Base-by-base conservation (phyloP, 2,797 vertebrate genomes). In the Ctenochaetus hawaiiensis region DNA sequence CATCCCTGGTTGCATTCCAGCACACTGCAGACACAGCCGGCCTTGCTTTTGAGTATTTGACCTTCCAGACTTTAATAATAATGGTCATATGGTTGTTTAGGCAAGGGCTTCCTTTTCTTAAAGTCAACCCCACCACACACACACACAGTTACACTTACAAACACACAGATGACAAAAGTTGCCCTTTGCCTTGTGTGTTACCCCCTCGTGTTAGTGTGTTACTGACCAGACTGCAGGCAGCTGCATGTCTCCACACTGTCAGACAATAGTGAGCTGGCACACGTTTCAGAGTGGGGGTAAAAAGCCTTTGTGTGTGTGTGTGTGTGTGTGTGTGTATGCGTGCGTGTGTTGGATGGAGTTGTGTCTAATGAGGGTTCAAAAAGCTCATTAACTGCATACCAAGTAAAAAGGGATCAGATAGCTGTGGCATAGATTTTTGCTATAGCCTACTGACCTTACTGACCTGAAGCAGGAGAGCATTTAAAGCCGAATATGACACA, bases 341-440 rank as follows among this genome's bases (percentile, higher is more conserved):
- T 60, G 60, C 66, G 75, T 59, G 49, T 69, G 58, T n/a, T 17
- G 9, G 64, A 44, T 70, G 63, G 51, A 8, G 78, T 82, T 81
- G 72, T 68, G 78, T 89, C 85, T 93, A 93, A 92, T 92, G 84
- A 86, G 85, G 84, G 87, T 89, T 93, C 83, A 91, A 89, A 92
- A 93, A 93, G 91, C 92, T 91, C 81, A 91, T 95, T 95, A 93
- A 93, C 87, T 89, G 78, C 89, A 94, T 92, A 91, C 90, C 89
- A 88, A 84, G 90, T 89, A 81, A 89, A 78, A 87, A 77, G 77
- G 81, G 87, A 85, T 92, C 85, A 75, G 78, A 89, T 92, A 81
- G 65, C 81, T n/a, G 70, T 68, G 76, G 78, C 77, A 78, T 51
- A 78, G 73, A 72, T 75, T 84, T 81, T 23, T 34, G 66, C 58